Base-by-base conservation (phyloP, 2,888 invertebrate species). In the Troides oblongomaculatus region DNA sequence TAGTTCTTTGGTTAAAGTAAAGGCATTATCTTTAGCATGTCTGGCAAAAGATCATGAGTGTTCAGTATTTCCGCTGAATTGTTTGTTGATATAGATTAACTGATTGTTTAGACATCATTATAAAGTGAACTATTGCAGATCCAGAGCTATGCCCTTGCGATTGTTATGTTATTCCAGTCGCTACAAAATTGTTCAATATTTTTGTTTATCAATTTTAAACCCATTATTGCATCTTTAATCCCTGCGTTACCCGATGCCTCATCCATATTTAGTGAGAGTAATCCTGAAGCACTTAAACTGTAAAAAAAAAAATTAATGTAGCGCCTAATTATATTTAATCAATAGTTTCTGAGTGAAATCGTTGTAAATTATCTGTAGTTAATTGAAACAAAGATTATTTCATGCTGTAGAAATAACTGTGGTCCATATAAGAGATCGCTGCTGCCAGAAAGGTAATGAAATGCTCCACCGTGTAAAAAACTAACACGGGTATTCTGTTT, bases 241-340 rank as follows among this genome's bases (percentile, higher is more conserved):
- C 81, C 85, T 23, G 80, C 79, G 70, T 86, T 86, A 23, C 85
- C 86, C 0, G 82, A 72, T 8, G 78, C 80, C 14, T 79, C 76
- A 21, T 76, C 65, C 18, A 74, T 80, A 36, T 78, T 76, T 14
- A 84, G 77, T 12, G 82, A 81, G 12, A 86, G 72, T 73, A 82
- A 85, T 61, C 86, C 87, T 23, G 87, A 73, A 12, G 84, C 81
- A 17, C 86, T 85, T 12, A 88, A 74, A 72, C 89, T 79, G 71
- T 67, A 78, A 69, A 17, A 10, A 43, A 18, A 18, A 6, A 39
- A 8, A 1, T 56, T n/a, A 18, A 56, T 56, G 56, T 3, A 56
- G 56, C 21, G 3, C 6, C 21, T 18, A 56, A 2, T 23, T 43
- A 57, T 30, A 56, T 43, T 30, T 68, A 43, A 43, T 43, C 43